Evolutionary conservation across 2,888 invertebrate species (phyloP).

Genomic region (Thecocarcelia acutangulata): DNA sequence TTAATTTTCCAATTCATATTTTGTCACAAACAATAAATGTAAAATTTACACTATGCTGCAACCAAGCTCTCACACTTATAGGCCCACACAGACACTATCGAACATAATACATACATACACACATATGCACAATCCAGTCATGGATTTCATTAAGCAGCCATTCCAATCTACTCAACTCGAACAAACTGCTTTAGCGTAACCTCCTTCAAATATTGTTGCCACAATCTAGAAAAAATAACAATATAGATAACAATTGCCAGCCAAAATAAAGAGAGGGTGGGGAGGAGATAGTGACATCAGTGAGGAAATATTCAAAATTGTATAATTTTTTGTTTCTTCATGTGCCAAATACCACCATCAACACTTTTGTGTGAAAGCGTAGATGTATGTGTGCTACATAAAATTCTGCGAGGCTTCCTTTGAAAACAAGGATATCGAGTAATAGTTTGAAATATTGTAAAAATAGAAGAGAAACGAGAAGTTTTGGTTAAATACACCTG

Average conservation of each 20-base stretch:
- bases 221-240: slow-evolving; percentile 32
- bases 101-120: background rate
- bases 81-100: background rate
- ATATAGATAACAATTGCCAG: slow-evolving; percentile 50
- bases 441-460: slow-evolving; percentile 20
- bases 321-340: slow-evolving; percentile 48
- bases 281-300: background rate
- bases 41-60: slow-evolving; percentile 75
- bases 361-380: slow-evolving; percentile 11
- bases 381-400: background rate
- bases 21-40: slow-evolving; percentile 81
- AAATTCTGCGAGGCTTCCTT: slow-evolving; percentile 27
- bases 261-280: background rate
- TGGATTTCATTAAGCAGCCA: slow-evolving; percentile 6
- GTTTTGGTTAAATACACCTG: background rate
- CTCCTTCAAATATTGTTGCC: slow-evolving; percentile 42
- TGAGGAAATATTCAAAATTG: slow-evolving; percentile 43
- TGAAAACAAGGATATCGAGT: slow-evolving; percentile 14
- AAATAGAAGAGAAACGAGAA: slow-evolving; percentile 8
- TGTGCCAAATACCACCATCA: slow-evolving; percentile 49
- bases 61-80: slow-evolving; percentile 15
- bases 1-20: slow-evolving; percentile 82
- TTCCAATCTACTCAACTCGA: slow-evolving; percentile 14
- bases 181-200: slow-evolving; percentile 36
- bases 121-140: background rate